phyloP scores from a whole-genome alignment of 1,140 invertebrate species.

The Drosophila sp. region DNA sequence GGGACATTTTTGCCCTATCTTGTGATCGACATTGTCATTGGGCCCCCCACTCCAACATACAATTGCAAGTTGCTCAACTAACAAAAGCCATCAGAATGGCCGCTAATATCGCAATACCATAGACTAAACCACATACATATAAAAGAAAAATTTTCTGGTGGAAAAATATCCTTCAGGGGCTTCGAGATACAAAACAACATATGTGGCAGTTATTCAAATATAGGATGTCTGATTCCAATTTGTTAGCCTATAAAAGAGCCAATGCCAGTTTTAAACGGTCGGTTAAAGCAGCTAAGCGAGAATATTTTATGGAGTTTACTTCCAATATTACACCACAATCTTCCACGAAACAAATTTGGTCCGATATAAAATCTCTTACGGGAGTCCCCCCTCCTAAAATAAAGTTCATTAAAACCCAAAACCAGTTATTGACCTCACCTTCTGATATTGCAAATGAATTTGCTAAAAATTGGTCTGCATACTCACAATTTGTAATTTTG shows the following conservation, averaged over 20 bases:
- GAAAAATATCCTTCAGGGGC: slow-evolving; percentile 8
- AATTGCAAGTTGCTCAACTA: slow-evolving; percentile 4
- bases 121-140: slow-evolving; percentile 13
- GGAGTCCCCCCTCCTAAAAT: too few relatives aligned
- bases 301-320: not conserved
- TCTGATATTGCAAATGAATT: slow-evolving; percentile 19
- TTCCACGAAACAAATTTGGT: too few relatives aligned
- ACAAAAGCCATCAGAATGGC: slow-evolving; percentile 21
- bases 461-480: slow-evolving; percentile 12
- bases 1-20: slow-evolving; percentile 6
- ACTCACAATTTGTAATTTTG: slow-evolving; percentile 14
- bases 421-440: not conserved
- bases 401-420: too few relatives aligned
- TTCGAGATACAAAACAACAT: slow-evolving; percentile 26
- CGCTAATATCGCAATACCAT: slow-evolving; percentile 25
- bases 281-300: slow-evolving; percentile 19
- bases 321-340: too few relatives aligned
- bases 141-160: slow-evolving; percentile 16
- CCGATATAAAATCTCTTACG: too few relatives aligned
- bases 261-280: not conserved
- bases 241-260: not conserved
- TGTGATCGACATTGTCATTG: slow-evolving; percentile 4
- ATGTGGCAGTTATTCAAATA: slow-evolving; percentile 18
- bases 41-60: not conserved
- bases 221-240: too few relatives aligned